Evolutionary conservation across 2,797 vertebrate genomes (phyloP).

Genomic region (Bradypus variegatus): DNA sequence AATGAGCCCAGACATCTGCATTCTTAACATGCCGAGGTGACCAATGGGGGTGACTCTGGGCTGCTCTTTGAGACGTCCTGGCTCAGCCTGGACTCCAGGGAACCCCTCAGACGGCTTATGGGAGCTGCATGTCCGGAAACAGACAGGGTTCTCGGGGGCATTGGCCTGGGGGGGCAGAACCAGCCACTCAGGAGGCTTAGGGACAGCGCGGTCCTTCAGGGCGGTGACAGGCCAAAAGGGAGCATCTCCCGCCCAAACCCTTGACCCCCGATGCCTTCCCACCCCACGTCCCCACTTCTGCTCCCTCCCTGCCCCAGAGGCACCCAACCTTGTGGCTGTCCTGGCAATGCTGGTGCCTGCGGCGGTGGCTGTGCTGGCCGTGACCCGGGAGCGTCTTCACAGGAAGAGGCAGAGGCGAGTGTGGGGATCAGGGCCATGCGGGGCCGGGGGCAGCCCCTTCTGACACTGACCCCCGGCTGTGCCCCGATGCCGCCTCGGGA

Average conservation of each 20-base stretch:
- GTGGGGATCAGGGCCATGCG: neutral
- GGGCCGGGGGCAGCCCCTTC: too few relatives aligned
- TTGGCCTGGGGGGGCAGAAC: neutral
- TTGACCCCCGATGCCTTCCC: neutral
- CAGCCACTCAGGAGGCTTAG: neutral
- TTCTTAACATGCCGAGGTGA: neutral
- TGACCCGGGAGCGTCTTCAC: slow-evolving; percentile 61
- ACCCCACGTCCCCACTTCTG: neutral
- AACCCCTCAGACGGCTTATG: neutral
- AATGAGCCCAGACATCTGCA: neutral
- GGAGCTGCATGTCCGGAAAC: neutral
- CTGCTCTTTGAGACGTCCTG: neutral
- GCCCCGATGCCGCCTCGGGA: neutral
- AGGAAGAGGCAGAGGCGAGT: slow-evolving; percentile 6
- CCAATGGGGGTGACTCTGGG: neutral
- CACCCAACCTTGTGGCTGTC: slow-evolving; percentile 63
- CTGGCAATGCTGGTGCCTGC: slow-evolving; percentile 71
- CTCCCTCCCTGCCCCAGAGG: slow-evolving; percentile 58
- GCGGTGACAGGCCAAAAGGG: neutral
- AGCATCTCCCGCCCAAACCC: too few relatives aligned
- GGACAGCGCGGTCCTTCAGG: neutral
- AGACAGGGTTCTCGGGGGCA: neutral
- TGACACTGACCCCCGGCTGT: neutral
- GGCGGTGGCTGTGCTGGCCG: slow-evolving; percentile 49
- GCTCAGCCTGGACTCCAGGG: neutral